phyloP scores from a whole-genome alignment of 1,140 invertebrate genomes.

The Cyphomyrmex costatus region DNA sequence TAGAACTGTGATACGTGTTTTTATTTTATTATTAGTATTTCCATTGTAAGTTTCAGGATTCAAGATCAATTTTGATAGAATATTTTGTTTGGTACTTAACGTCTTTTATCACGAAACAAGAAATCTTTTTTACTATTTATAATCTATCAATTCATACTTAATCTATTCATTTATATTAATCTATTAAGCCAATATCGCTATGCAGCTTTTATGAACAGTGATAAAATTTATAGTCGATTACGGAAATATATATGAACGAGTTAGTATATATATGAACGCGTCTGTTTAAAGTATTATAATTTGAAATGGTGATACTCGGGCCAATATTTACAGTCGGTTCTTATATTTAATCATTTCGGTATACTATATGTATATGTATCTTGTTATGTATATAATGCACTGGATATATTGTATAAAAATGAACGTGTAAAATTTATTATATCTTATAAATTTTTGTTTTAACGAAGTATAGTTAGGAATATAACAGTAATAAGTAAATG shows the following conservation, averaged over 20 bases:
- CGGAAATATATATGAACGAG: background rate
- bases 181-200: background rate
- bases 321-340: too few relatives aligned
- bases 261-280: background rate
- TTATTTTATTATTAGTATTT: background rate
- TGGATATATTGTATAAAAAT: too few relatives aligned
- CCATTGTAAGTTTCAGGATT: background rate
- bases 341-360: too few relatives aligned
- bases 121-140: constrained; percentile 4
- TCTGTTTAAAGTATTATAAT: constrained; percentile 1
- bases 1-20: background rate
- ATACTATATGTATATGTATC: too few relatives aligned
- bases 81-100: background rate
- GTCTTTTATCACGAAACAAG: background rate
- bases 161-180: constrained; percentile 6
- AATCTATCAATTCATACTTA: background rate
- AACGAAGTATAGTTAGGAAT: too few relatives aligned
- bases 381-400: too few relatives aligned
- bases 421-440: too few relatives aligned
- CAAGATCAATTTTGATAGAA: background rate
- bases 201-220: background rate
- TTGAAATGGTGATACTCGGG: background rate
- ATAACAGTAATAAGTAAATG: too few relatives aligned
- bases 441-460: too few relatives aligned
- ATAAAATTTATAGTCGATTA: constrained; percentile 12